Evolutionary conservation across 2,888 invertebrate genomes (phyloP).

Genomic region (Metalampra italica): DNA sequence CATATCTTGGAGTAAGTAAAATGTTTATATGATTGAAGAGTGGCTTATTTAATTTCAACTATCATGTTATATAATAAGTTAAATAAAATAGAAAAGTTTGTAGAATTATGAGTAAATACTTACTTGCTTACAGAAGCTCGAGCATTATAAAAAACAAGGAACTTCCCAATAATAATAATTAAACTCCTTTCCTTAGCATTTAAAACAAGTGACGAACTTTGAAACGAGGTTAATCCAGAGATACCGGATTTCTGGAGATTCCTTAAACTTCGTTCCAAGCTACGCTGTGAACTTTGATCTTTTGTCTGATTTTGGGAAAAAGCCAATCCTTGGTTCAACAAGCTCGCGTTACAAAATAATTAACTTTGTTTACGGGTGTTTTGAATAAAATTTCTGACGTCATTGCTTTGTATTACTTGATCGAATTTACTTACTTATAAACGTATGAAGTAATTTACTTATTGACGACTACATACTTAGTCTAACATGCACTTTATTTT

Average conservation of each 20-base stretch:
- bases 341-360: constrained; percentile 2
- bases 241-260: not conserved
- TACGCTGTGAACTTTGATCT: constrained; percentile 27
- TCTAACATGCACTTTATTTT: too few relatives aligned
- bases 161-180: not conserved
- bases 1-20: too few relatives aligned
- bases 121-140: not conserved
- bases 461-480: too few relatives aligned
- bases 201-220: constrained; percentile 2
- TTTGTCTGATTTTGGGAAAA: constrained; percentile 21
- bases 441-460: too few relatives aligned
- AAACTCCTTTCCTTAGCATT: constrained; percentile 3
- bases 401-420: not conserved
- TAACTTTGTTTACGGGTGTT: not conserved
- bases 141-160: not conserved
- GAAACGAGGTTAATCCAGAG: constrained; percentile 3
- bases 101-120: not conserved
- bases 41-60: too few relatives aligned
- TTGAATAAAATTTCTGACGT: too few relatives aligned
- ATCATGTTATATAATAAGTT: too few relatives aligned
- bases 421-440: too few relatives aligned
- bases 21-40: too few relatives aligned
- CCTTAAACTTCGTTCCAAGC: constrained; percentile 18
- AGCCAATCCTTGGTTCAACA: constrained; percentile 4
- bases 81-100: too few relatives aligned